Conservation (phyloP, 2,797 vertebrate species). For the Crocodylus rhombifer region DNA sequence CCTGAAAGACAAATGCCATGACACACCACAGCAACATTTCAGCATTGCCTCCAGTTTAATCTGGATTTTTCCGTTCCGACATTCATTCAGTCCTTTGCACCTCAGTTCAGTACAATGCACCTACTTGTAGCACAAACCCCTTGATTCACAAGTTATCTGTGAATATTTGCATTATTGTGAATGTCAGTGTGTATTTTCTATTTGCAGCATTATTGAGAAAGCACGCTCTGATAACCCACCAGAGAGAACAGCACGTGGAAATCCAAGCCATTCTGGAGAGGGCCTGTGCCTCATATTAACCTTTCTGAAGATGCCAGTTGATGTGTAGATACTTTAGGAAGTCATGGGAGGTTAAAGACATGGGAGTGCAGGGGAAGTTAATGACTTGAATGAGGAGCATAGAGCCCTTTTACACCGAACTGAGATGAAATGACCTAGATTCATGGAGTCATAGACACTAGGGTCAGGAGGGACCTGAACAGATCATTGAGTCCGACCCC, state of each 20-base stretch:
- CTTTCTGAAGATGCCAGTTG: background rate
- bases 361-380: no score
- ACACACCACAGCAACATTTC: fast-evolving
- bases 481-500: no score
- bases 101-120: background rate
- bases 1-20: background rate
- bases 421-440: background rate
- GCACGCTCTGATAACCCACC: background rate
- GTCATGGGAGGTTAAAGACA: background rate
- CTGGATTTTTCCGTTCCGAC: background rate
- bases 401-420: background rate
- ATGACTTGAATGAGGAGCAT: background rate
- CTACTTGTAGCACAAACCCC: background rate
- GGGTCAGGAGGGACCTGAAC: no score
- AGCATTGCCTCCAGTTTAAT: background rate
- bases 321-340: background rate
- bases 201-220: background rate
- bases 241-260: background rate
- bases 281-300: background rate
- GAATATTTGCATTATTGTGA: background rate
- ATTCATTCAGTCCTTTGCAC: background rate
- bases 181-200: background rate
- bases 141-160: background rate
- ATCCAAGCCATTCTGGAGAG: background rate
- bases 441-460: no score